Conservation (phyloP, 2,113 vertebrate species). For the cat (Felis catus) region F.catus_Fca126_mat1.0 CM031421.1:96246501-96247000, state of each 20-base stretch:
- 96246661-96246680: accelerated
- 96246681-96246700: background rate
- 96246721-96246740: background rate
- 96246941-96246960: background rate
- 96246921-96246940: background rate
- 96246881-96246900: background rate
- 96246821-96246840: background rate
- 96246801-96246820: background rate
- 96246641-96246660: background rate
- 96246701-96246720: background rate
- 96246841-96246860: background rate
- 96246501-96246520: accelerated
- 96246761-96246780: background rate
- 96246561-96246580: background rate
- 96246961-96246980: background rate
- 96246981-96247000: background rate
- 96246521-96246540: background rate
- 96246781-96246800: background rate
- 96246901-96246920: background rate
- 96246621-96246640: background rate
- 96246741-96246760: background rate
- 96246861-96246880: background rate
- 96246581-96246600: background rate
- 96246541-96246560: background rate
- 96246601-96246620: background rate